Conservation (phyloP, 1,140 invertebrate species). For the Neelides sp. region DNA sequence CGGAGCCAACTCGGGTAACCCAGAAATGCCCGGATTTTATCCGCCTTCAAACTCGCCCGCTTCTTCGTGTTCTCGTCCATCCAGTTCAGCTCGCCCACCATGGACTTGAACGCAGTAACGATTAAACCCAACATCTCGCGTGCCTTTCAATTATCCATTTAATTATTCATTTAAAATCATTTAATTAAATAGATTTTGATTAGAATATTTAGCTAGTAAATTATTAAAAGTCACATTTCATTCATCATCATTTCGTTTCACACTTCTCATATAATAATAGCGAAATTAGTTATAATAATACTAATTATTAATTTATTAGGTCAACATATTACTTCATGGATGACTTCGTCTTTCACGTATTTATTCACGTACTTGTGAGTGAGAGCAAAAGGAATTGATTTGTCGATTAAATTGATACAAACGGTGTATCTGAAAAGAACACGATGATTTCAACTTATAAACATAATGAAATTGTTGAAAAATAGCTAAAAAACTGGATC, state of each 20-base stretch:
- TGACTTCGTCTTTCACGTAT: slow-evolving; percentile 17
- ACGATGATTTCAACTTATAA: too few relatives aligned
- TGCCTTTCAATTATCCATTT: slow-evolving; percentile 44
- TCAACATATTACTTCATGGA: slow-evolving; percentile 28
- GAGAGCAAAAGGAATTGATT: slow-evolving; percentile 22
- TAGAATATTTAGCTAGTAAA: too few relatives aligned
- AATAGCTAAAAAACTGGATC: too few relatives aligned
- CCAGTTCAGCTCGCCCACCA: slow-evolving; percentile 46
- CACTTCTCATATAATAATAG: too few relatives aligned
- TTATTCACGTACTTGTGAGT: slow-evolving; percentile 27
- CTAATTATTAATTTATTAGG: too few relatives aligned
- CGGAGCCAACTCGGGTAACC: slow-evolving; percentile 52
- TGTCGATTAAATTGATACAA: slow-evolving; percentile 25
- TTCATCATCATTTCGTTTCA: too few relatives aligned
- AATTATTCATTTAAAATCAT: too few relatives aligned
- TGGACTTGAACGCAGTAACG: slow-evolving; percentile 42
- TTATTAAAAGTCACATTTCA: too few relatives aligned
- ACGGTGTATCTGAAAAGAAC: slow-evolving; percentile 19
- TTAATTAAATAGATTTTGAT: too few relatives aligned
- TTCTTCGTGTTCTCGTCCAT: slow-evolving; percentile 44
- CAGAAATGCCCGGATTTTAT: slow-evolving; percentile 47
- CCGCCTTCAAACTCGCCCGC: slow-evolving; percentile 46
- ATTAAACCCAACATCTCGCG: slow-evolving; percentile 49
- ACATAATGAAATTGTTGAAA: too few relatives aligned
- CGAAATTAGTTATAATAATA: too few relatives aligned